Conservation (phyloP, 2,797 vertebrate genomes). For the Hapalemur alaotrensis region DNA sequence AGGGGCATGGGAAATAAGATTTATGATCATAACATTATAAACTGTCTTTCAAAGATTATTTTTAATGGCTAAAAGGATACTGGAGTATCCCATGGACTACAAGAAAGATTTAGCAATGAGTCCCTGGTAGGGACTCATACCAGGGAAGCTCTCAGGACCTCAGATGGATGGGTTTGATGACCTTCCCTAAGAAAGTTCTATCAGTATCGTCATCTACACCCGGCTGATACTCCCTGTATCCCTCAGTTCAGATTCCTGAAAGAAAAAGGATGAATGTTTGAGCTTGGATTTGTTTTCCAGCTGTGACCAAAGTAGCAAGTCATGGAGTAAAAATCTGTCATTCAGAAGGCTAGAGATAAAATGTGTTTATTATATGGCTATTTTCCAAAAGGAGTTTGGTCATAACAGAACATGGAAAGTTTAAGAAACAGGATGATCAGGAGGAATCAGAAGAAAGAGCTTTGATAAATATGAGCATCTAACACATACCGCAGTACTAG, state of each 20-base stretch:
- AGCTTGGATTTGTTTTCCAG: not conserved
- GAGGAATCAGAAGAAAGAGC: not conserved
- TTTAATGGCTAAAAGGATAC: not conserved
- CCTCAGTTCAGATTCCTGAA: not conserved
- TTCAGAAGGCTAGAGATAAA: not conserved
- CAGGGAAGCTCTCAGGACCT: not conserved
- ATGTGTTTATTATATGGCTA: not conserved
- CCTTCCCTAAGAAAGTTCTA: not conserved
- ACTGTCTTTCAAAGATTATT: not conserved
- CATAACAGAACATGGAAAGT: not conserved
- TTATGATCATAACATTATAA: not conserved
- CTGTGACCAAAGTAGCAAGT: not conserved
- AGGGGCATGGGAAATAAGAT: not conserved
- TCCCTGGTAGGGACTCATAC: not conserved
- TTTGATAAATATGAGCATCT: not conserved
- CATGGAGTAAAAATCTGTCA: not conserved
- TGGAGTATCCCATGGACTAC: not conserved
- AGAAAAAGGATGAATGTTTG: not conserved
- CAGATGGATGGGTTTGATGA: not conserved
- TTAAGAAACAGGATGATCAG: not conserved
- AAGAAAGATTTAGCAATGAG: not conserved
- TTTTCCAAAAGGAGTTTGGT: not conserved
- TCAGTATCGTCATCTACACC: not conserved
- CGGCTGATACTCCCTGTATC: not conserved
- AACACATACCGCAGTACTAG: not conserved